Conservation (phyloP, 1,140 invertebrate genomes). For the Heliconius himera region DNA sequence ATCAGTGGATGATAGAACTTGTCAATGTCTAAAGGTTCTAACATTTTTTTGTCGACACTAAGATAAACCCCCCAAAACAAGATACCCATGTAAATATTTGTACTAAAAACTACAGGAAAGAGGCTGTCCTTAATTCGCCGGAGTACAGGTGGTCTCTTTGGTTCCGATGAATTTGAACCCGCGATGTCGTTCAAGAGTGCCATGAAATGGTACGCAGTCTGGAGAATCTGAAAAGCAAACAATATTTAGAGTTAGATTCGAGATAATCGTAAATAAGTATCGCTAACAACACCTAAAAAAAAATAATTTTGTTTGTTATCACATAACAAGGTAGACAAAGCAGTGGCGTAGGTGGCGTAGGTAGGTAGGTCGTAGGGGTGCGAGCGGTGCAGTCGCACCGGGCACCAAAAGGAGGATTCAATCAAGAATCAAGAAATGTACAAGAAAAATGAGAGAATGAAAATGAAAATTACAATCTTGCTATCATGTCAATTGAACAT, state of each 20-base stretch:
- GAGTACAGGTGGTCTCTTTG: slow-evolving; percentile 84
- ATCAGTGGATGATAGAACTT: slow-evolving; percentile 86
- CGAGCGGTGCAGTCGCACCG: too few relatives aligned
- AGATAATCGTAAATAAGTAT: neutral
- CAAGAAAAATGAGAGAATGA: too few relatives aligned
- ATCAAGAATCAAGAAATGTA: too few relatives aligned
- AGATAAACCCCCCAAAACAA: slow-evolving; percentile 89
- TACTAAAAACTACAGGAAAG: slow-evolving; percentile 88
- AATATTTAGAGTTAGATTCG: neutral
- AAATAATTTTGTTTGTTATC: too few relatives aligned
- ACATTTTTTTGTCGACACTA: slow-evolving; percentile 88
- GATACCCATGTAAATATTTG: slow-evolving; percentile 90
- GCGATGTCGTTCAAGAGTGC: slow-evolving; percentile 87
- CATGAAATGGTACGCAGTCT: slow-evolving; percentile 87
- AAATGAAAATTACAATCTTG: too few relatives aligned
- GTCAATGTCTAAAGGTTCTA: slow-evolving; percentile 90
- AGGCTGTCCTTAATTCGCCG: slow-evolving; percentile 87
- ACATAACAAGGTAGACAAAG: too few relatives aligned
- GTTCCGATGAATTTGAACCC: slow-evolving; percentile 84
- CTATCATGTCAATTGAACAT: too few relatives aligned
- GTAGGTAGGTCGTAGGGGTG: too few relatives aligned
- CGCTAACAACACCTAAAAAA: neutral
- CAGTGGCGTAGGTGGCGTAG: too few relatives aligned
- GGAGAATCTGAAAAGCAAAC: slow-evolving; percentile 84
- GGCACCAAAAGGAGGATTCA: too few relatives aligned